Conservation (phyloP, 2,113 vertebrate species). For the Eurypyga helias region DNA sequence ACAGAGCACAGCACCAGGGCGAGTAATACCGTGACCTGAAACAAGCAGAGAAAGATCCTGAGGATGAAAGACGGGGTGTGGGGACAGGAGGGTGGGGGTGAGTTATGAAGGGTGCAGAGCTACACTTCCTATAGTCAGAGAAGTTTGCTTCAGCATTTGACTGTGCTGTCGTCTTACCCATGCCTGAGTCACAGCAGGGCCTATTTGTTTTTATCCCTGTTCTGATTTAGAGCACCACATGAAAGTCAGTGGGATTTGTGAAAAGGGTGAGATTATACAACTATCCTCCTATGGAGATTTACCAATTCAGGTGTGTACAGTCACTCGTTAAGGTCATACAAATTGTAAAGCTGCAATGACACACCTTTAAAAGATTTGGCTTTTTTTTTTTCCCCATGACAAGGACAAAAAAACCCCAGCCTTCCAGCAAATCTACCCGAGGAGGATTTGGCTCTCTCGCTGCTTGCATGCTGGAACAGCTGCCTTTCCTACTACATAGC, state of each 20-base stretch:
- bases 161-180: not conserved
- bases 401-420: not conserved
- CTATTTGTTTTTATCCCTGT: not conserved
- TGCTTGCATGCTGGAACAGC: rapidly evolving
- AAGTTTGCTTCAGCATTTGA: not conserved
- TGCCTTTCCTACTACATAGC: not conserved
- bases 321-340: not conserved
- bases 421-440: not conserved
- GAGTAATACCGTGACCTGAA: not conserved
- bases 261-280: not conserved
- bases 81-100: not conserved
- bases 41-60: not conserved
- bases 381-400: not conserved
- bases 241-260: not conserved
- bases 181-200: not conserved
- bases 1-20: not conserved
- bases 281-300: not conserved
- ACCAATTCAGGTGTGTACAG: not conserved
- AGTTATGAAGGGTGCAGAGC: not conserved
- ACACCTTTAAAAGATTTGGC: not conserved
- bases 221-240: not conserved
- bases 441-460: not conserved
- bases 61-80: not conserved
- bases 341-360: not conserved
- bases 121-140: not conserved